Evolutionary conservation across 2,888 invertebrate species (phyloP).

Genomic region (Nudaria mundana): DNA sequence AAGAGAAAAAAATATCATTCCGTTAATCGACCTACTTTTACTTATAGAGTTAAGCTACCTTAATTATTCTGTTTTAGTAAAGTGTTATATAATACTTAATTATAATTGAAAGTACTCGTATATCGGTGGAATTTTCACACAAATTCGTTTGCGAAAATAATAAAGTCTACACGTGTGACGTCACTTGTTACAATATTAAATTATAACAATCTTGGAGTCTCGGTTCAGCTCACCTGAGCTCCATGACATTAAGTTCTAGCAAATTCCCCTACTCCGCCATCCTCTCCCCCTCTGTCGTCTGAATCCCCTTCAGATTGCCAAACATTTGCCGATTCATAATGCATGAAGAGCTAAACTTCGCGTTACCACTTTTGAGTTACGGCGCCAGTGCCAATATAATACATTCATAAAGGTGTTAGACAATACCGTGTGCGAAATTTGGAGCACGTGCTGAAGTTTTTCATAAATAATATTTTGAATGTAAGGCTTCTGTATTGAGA

Average conservation of each 20-base stretch:
- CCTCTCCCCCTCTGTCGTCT: conserved; percentile 1
- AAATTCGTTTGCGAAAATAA: conserved; percentile 1
- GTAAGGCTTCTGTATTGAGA: neutral
- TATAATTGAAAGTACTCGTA: neutral
- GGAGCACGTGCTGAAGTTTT: conserved; percentile 16
- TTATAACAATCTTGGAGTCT: conserved; percentile 31
- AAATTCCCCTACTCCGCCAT: conserved; percentile 5
- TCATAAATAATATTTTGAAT: conserved; percentile 6
- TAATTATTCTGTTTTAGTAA: no score
- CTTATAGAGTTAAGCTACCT: no score
- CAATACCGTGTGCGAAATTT: conserved; percentile 10
- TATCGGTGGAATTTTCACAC: neutral
- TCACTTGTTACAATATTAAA: conserved; percentile 29
- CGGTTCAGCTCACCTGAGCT: conserved; percentile 25
- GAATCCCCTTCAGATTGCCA: conserved; percentile 28
- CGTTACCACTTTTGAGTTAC: conserved; percentile 22
- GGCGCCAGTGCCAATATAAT: conserved; percentile 25
- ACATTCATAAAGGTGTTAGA: conserved; percentile 26
- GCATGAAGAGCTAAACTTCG: conserved; percentile 36
- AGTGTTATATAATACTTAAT: no score
- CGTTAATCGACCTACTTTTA: no score
- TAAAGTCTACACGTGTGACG: neutral
- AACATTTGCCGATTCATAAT: conserved; percentile 38
- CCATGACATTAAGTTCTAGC: conserved; percentile 32
- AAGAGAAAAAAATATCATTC: no score